Conservation (phyloP, 2,888 invertebrate species). For the Heterodera filipjevi region DNA sequence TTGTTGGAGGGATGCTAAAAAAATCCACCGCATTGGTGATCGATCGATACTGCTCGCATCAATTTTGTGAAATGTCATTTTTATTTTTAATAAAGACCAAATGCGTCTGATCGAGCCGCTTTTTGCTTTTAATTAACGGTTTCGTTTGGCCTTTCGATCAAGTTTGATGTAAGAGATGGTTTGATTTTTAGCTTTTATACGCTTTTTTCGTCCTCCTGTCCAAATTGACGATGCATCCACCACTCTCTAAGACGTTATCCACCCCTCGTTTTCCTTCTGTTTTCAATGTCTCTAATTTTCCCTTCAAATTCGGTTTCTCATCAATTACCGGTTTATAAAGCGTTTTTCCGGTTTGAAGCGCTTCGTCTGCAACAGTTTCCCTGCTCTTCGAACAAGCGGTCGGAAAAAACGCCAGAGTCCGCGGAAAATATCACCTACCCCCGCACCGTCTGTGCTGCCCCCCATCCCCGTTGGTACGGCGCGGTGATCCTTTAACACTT, state of each 20-base stretch:
- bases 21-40: constrained; percentile 20
- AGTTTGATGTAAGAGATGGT: neutral
- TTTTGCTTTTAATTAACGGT: constrained; percentile 19
- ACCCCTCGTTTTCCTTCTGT: neutral
- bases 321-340: neutral
- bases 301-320: neutral
- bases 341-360: neutral
- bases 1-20: constrained; percentile 14
- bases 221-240: constrained; percentile 13
- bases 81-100: constrained; percentile 31
- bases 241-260: constrained; percentile 8
- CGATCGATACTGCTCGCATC: constrained; percentile 6
- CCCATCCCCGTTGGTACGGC: neutral
- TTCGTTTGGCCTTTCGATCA: neutral
- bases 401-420: neutral
- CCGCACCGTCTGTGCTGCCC: neutral
- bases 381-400: neutral
- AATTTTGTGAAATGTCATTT: constrained; percentile 27
- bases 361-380: neutral
- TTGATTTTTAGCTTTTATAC: neutral
- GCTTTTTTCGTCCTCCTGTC: constrained; percentile 22
- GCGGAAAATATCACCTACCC: neutral
- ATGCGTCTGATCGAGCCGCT: constrained; percentile 16
- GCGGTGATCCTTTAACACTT: neutral
- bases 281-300: neutral